Conservation (phyloP, 2,888 invertebrate species). For the Lacanobia oleracea region DNA sequence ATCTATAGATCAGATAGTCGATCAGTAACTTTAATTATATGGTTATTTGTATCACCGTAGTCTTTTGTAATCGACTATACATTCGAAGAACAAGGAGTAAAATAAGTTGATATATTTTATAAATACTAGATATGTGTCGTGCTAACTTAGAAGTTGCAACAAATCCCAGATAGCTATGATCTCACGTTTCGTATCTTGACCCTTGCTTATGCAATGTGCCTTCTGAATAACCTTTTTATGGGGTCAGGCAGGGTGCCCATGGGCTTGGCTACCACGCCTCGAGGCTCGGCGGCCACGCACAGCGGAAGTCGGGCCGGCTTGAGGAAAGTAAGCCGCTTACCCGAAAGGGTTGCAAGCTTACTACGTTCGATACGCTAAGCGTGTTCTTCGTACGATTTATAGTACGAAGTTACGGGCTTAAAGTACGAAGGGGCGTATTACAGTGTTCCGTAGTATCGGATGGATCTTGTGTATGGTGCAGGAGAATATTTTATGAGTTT, state of each 20-base stretch:
- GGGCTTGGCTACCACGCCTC: slow-evolving; percentile 71
- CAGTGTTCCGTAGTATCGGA: slow-evolving; percentile 40
- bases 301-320: slow-evolving; percentile 62
- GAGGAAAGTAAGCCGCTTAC: slow-evolving; percentile 68
- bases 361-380: slow-evolving; percentile 55
- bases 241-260: slow-evolving; percentile 43
- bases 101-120: background rate
- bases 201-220: slow-evolving; percentile 13
- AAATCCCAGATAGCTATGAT: background rate
- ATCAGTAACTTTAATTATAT: slow-evolving; percentile 1
- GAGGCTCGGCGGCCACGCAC: slow-evolving; percentile 66
- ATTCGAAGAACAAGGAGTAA: background rate
- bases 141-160: background rate
- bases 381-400: slow-evolving; percentile 56
- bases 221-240: slow-evolving; percentile 49
- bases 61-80: background rate
- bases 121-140: background rate
- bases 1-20: slow-evolving; percentile 9
- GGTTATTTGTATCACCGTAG: background rate
- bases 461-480: slow-evolving; percentile 30
- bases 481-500: slow-evolving; percentile 16
- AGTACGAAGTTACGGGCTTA: slow-evolving; percentile 40
- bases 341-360: slow-evolving; percentile 67
- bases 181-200: background rate
- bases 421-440: slow-evolving; percentile 45